Evolutionary conservation across 2,113 vertebrate species (phyloP).

Genomic region (Paramisgurnus dabryanus): DNA sequence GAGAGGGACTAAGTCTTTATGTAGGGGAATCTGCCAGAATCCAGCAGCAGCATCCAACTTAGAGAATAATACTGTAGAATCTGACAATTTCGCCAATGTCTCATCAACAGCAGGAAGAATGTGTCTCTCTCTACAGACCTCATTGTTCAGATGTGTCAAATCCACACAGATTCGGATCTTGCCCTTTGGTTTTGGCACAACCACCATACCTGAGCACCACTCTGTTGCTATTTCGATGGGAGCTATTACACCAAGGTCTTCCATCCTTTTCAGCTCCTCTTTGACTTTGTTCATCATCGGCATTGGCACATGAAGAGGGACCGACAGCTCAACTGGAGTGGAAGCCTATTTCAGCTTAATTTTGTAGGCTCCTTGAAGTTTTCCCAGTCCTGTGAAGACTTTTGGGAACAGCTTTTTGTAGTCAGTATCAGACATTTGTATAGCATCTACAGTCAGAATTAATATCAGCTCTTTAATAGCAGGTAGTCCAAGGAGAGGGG

Average conservation of each 20-base stretch:
- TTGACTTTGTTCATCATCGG: background rate
- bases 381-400: background rate
- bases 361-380: background rate
- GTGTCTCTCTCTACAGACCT: slow-evolving; percentile 4
- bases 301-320: background rate
- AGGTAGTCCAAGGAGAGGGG: background rate
- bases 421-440: background rate
- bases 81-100: slow-evolving; percentile 25
- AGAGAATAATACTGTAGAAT: slow-evolving; percentile 25
- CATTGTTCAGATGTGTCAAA: slow-evolving; percentile 12
- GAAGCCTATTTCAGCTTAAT: background rate
- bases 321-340: slow-evolving; percentile 4
- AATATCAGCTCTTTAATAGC: background rate
- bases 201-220: background rate
- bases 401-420: background rate
- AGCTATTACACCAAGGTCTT: background rate
- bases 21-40: slow-evolving; percentile 30
- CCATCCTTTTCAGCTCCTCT: slow-evolving; percentile 2
- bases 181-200: slow-evolving; percentile 25
- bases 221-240: background rate
- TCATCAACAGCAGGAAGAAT: slow-evolving; percentile 37
- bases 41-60: slow-evolving; percentile 24
- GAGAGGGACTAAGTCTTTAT: background rate
- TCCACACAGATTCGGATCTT: slow-evolving; percentile 23
- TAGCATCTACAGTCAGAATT: background rate